Evolutionary conservation across 92 coral and sea anemone species (phyloP), one percentile per base, ranked within the genome.

Genomic region (Palythoa heliodiscus): DNA sequence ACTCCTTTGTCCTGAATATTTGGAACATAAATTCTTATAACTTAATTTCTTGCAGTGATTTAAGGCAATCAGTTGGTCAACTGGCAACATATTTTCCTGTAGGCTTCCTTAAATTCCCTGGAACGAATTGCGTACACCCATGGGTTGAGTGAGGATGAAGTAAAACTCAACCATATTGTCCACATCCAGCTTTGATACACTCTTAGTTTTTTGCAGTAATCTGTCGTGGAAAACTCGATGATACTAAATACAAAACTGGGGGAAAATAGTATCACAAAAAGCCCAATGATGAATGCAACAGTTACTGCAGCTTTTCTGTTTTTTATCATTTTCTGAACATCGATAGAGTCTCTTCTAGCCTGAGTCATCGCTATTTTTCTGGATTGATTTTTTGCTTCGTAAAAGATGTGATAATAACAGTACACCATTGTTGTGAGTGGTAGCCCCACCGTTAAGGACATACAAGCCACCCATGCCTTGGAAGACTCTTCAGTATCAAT

Each of bases 81-180:
- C 61, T 55, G 19, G 61, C 15, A 61, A 24, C n/a, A 75, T n/a
- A 75, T 53, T 24, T 50, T n/a, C 54, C 22, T 68, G 39, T 60
- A 87, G 9, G 86, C 92, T 23, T 43, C 37, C 52, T 67, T 74
- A 75, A 86, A 89, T 52, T 89, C 86, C 52, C 87, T 57, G 52
- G 48, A 82, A 23, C 92, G 83, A 12, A 87, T 87, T 5, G 86
- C 88, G 50, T 91, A 88, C 17, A 91, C 91, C 70, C 89, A 88
- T 13, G 93, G 91, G 58, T 87, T 90, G 61, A 82, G 55, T 2
- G 92, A 82, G 7, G 93, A 85, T 12, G 91, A 87, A 24, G 87
- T 88, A 60, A 84, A 91, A 11, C 89, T 87, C 35, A 91, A n/a
- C 23, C 83, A 66, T 63, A 91, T 91, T 11, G 87, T 92, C 93